Conservation (phyloP, 2,888 invertebrate species). For the Corythucha ciliata region DNA sequence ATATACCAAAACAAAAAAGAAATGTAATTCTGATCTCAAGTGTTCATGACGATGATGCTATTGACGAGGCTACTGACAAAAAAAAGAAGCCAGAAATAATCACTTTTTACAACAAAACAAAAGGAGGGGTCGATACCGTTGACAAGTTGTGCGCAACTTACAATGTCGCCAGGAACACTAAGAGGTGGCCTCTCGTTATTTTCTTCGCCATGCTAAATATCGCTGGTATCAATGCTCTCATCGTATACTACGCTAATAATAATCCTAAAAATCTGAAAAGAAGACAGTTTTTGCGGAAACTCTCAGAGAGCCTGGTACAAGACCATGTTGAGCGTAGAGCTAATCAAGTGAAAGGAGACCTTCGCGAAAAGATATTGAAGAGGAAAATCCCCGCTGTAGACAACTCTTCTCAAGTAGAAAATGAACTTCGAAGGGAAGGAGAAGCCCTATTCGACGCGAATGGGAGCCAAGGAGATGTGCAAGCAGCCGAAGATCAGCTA, state of each 20-base stretch:
- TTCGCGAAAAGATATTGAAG: too few species aligned
- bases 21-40: constrained; percentile 23
- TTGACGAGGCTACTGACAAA: constrained; percentile 18
- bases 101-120: constrained; percentile 26
- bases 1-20: constrained; percentile 24
- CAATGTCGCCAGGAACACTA: constrained; percentile 18
- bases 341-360: too few species aligned
- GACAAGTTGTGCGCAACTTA: constrained; percentile 24
- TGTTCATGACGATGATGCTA: constrained; percentile 23
- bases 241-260: too few species aligned
- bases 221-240: constrained; percentile 15
- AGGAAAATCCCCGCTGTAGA: too few species aligned
- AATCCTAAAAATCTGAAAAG: too few species aligned
- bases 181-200: constrained; percentile 25
- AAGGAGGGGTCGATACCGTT: constrained; percentile 23
- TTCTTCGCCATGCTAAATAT: constrained; percentile 23
- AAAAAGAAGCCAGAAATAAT: constrained; percentile 26
- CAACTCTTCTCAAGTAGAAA: too few species aligned
- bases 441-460: too few species aligned
- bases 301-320: background rate
- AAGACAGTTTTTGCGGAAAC: too few species aligned
- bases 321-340: background rate
- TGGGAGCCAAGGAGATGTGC: too few species aligned
- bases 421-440: too few species aligned
- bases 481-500: too few species aligned